These are phyloP conservation scores for Probosciger aterrimus DNA, from an alignment of 2,113 vertebrate species.

Conservation along the genomic window DNA sequence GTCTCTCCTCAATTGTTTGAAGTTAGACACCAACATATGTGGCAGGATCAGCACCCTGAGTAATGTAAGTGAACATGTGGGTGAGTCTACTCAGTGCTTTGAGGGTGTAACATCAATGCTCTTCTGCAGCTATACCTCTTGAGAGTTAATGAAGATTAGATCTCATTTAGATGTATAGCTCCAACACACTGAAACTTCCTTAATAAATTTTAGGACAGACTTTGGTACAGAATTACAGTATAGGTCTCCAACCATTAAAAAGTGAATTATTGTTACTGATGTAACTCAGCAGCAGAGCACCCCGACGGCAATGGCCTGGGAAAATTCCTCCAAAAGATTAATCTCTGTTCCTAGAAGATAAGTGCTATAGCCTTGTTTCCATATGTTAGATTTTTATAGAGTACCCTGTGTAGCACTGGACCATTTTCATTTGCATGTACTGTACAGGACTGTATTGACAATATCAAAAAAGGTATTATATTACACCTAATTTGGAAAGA, in stretches of 20 bases:
- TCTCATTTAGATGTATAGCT: neutral
- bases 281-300: constrained; percentile 8
- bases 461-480: neutral
- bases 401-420: neutral
- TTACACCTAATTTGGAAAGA: neutral
- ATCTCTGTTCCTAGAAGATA: constrained; percentile 31
- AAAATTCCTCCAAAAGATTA: constrained; percentile 30
- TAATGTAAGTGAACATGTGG: rapidly evolving
- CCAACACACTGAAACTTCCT: neutral
- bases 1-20: neutral
- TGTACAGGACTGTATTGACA: neutral
- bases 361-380: constrained; percentile 11
- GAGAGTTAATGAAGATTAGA: neutral
- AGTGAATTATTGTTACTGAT: neutral
- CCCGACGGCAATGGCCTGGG: neutral
- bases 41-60: neutral
- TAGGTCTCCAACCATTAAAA: constrained; percentile 9
- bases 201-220: constrained; percentile 12
- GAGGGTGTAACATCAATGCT: neutral
- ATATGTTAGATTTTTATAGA: neutral
- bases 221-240: neutral
- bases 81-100: neutral
- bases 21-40: too few species aligned
- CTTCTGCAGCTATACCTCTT: neutral
- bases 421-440: neutral